Evolutionary conservation across 1,140 invertebrate genomes (phyloP), one percentile per base, ranked within the genome.

Genomic region (Leptinotarsa texana): DNA sequence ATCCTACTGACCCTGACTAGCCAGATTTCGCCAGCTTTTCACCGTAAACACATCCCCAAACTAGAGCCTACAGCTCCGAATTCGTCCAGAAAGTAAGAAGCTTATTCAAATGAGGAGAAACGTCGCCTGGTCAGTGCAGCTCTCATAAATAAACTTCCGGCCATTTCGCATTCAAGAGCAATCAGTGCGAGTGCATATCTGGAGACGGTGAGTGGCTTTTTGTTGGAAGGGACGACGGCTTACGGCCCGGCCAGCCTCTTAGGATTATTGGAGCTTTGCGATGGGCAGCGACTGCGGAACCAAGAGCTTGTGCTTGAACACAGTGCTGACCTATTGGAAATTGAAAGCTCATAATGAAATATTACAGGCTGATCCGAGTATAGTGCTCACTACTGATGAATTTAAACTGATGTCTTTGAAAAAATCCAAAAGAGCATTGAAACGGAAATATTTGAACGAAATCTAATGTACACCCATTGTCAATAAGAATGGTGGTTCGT

Each of bases 91-190:
- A n/a, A 15, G 51, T 57, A 57, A 57, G 51, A 15, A 57, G 51
- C 51, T 57, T 57, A 57, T 57, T 15, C 51, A 57, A 15, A 57
- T 18, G 51, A 57, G 33, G 51, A 57, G 33, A 42, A 42, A 42
- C 33, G 8, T 57, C 15, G 51, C n/a, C 51, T 13, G 17, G 51
- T n/a, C 51, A 57, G 51, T 57, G 17, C 51, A 57, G 1, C 51
- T n/a, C 51, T 13, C n/a, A 57, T 57, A 57, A 57, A 57, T 57
- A 57, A 57, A 57, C n/a, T 57, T 13, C n/a, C 33, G 51, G 17
- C 6, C 51, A 57, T 57, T 57, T 57, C 51, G 51, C n/a, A 57
- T 57, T 57, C 51, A 15, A 57, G 51, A 57, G 51, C 51, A 57
- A 57, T 57, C 51, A 57, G 4, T 57, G 51, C 51, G 13, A 57